Base-by-base conservation (phyloP, 1,140 invertebrate species). In the Ptiloglossa arizonensis region DNA sequence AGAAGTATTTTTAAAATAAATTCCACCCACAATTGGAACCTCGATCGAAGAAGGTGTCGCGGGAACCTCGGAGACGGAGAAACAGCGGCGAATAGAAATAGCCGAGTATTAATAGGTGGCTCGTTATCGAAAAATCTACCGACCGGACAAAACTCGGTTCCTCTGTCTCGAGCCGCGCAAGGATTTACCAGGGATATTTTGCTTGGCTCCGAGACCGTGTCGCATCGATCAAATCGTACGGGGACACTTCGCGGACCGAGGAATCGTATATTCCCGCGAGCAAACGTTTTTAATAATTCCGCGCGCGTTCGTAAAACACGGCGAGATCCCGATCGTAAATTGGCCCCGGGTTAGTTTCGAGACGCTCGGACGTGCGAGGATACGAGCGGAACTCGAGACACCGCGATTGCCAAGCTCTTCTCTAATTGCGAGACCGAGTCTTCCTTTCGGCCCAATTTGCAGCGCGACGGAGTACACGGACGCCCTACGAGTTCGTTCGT, bases 121-220 rank as follows among this genome's bases (percentile, higher is more conserved):
- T 24, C n/a, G 22, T 41, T 19, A 41, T 44, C 5, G 48, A 73
- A 50, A 54, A 74, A 66, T 44, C 15, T 8, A 29, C 19, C 2
- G 8, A 9, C 27, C 32, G 24, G 9, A 32, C 32, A 17, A 27
- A 41, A 56, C 38, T 44, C n/a, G n/a, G n/a, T n/a, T n/a, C n/a
- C n/a, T n/a, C 15, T 9, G 48, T 63, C 66, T 24, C 57, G 32
- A n/a, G n/a, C 13, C 19, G 44, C 3, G n/a, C n/a, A 19, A 19
- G 5, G 44, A n/a, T 54, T 46, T 17, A n/a, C n/a, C 27, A 44
- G 13, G 29, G n/a, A 75, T 64, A 81, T 56, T 76, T 82, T 46
- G 6, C 68, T 71, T 70, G 68, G 68, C 68, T 44, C 52, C 27
- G n/a, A 19, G 13, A 32, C 19, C 27, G 13, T 48, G 32, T 38